These are phyloP conservation scores for Hippopotamyrus pictus DNA, from an alignment of 2,797 vertebrate genomes.

Conservation along the genomic window DNA sequence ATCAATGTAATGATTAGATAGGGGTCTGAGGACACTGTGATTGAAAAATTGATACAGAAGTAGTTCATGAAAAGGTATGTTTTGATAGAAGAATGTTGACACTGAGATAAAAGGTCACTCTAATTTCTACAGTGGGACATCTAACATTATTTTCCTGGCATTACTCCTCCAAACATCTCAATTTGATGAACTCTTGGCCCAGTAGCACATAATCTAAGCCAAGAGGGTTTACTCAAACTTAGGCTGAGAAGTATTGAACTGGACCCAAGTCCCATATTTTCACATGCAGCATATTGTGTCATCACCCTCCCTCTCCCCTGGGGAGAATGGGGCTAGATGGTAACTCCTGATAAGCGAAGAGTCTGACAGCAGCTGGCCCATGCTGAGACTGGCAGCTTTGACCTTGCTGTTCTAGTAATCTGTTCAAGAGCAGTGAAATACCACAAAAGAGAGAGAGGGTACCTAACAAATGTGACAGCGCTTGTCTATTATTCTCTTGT, in stretches of 20 bases:
- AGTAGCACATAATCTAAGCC: not conserved
- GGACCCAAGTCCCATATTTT: not conserved
- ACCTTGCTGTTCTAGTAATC: not conserved
- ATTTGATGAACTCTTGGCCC: not conserved
- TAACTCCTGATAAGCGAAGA: not conserved
- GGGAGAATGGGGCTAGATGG: not conserved
- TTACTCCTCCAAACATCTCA: not conserved
- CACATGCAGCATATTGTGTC: not conserved
- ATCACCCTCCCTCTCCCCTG: not conserved
- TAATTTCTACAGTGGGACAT: not conserved
- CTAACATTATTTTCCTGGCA: not conserved
- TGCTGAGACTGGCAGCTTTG: not conserved
- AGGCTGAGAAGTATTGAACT: not conserved
- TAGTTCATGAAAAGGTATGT: not conserved
- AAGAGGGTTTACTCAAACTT: not conserved
- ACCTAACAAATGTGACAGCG: not conserved
- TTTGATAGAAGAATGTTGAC: not conserved
- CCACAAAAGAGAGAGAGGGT: not conserved
- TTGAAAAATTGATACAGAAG: not conserved
- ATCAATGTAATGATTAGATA: not conserved
- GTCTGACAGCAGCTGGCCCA: not conserved
- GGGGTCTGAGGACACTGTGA: not conserved
- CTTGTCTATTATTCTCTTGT: not conserved
- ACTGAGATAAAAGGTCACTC: not conserved
- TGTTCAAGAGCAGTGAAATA: not conserved